Evolutionary conservation across 2,113 vertebrate species (phyloP), one percentile per base, ranked within the genome.

Genomic region (Monarcha castaneiventris): DNA sequence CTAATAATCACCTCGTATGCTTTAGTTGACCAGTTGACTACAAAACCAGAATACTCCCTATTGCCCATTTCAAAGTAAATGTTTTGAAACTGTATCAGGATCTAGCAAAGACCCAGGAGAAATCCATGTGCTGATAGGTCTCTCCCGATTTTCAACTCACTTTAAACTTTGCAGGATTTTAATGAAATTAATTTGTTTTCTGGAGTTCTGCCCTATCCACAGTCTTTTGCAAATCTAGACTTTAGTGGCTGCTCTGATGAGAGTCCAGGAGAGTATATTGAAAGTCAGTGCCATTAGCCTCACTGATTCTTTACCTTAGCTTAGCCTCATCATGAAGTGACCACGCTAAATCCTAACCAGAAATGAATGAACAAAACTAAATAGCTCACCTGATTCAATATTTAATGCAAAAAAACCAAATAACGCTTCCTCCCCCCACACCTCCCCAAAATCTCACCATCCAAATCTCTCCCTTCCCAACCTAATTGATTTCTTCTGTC

Each of bases 61-160:
- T 27, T 69, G 39, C 37, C 56, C 51, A 35, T 87, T 73, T 46
- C 80, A 96, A 96, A 95, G 69, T 85, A 97, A 97, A 96, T 71
- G 55, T 87, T 96, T 95, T 90, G 84, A 94, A 97, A 97, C 61
- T 21, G 2, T 84, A 90, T 32, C 80, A 81, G 86, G 82, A 74
- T 85, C 52, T 62, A 97, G 27, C 44, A 89, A 93, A 49, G 22
- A 80, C 44, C 3, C 33, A 69, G 80, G 81, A 94, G 55, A 80
- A 64, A 43, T n/a, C 66, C 22, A 49, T 59, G 76, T 66, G 35
- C 76, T 93, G 58, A 69, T 68, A 89, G 19, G 22, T 63, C 35
- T 89, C 29, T 94, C 26, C 20, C 48, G 73, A 69, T 55, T 56
- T 48, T 35, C 48, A 73, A 16, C 8, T 83, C 73, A 33, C 11